Conservation (phyloP, 2,888 invertebrate species). For the Xanthia togata region DNA sequence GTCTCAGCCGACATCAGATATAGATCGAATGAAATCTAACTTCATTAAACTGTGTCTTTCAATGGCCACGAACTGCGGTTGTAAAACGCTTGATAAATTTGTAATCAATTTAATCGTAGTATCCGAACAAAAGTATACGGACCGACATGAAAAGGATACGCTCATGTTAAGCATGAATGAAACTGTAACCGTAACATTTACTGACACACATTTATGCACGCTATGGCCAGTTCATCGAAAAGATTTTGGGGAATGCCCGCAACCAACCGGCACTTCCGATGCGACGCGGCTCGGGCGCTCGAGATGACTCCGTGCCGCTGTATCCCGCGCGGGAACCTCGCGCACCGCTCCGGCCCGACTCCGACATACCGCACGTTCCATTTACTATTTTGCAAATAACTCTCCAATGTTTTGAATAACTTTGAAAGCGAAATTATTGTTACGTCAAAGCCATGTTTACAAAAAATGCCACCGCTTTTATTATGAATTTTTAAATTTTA, state of each 20-base stretch:
- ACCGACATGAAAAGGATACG: slow-evolving; percentile 52
- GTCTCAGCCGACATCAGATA: slow-evolving; percentile 53
- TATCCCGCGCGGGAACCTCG: slow-evolving; percentile 54
- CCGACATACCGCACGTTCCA: slow-evolving; percentile 63
- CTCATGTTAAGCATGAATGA: slow-evolving; percentile 60
- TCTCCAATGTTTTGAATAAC: slow-evolving; percentile 59
- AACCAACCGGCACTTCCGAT: slow-evolving; percentile 85
- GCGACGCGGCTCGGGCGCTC: slow-evolving; percentile 58
- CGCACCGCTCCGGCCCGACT: slow-evolving; percentile 39
- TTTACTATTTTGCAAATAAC: slow-evolving; percentile 63
- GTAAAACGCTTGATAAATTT: slow-evolving; percentile 53
- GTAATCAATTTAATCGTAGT: slow-evolving; percentile 58
- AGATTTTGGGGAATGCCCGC: slow-evolving; percentile 83
- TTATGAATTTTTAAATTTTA: slow-evolving; percentile 65
- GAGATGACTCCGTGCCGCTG: slow-evolving; percentile 65
- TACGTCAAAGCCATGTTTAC: slow-evolving; percentile 57
- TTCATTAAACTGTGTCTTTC: slow-evolving; percentile 58
- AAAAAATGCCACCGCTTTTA: slow-evolving; percentile 55
- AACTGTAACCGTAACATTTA: slow-evolving; percentile 63
- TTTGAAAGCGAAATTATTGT: slow-evolving; percentile 56
- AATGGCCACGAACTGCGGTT: slow-evolving; percentile 49
- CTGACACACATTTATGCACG: slow-evolving; percentile 68
- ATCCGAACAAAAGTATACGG: slow-evolving; percentile 52
- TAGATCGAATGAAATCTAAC: slow-evolving; percentile 60
- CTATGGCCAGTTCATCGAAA: slow-evolving; percentile 69